Percentiles rank a stretch among this genome's conserved stretches.
Evolutionary conservation across 2,888 invertebrate species (phyloP).

Genomic region (Argyresthia goedartella): DNA sequence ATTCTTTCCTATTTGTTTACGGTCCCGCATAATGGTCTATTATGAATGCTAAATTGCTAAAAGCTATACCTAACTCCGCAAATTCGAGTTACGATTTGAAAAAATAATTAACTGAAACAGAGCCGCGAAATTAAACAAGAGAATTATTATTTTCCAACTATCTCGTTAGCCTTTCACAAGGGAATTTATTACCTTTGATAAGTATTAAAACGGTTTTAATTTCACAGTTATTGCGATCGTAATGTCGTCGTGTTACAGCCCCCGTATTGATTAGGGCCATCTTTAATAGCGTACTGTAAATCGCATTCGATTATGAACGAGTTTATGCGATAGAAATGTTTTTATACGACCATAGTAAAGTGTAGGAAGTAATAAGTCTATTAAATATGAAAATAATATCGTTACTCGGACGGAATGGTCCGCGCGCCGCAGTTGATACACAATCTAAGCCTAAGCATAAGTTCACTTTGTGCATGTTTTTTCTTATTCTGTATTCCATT

Average conservation of each 20-base stretch:
- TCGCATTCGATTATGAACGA: slow-evolving; percentile 3
- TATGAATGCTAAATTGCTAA: slow-evolving; percentile 37
- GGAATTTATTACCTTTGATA: slow-evolving; percentile 25
- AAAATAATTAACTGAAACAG: slow-evolving; percentile 4
- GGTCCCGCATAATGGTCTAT: slow-evolving; percentile 27
- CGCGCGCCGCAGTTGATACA: no score
- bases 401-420: not conserved
- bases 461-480: no score
- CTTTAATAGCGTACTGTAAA: not conserved
- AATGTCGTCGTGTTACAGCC: slow-evolving; percentile 11
- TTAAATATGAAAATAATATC: not conserved
- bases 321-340: slow-evolving; percentile 3
- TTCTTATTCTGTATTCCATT: not conserved
- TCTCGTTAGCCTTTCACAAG: not conserved
- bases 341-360: not conserved
- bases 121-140: slow-evolving; percentile 1
- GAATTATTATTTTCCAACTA: not conserved
- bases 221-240: slow-evolving; percentile 33
- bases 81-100: not conserved
- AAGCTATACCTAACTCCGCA: slow-evolving; percentile 12
- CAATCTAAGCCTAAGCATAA: no score
- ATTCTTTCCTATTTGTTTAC: slow-evolving; percentile 15
- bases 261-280: slow-evolving; percentile 2
- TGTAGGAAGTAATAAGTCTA: not conserved
- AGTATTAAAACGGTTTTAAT: slow-evolving; percentile 26